Evolutionary conservation across 2,888 invertebrate genomes (phyloP), one percentile per base, ranked within the genome.

Genomic region (Drosophila flavopinicola): DNA sequence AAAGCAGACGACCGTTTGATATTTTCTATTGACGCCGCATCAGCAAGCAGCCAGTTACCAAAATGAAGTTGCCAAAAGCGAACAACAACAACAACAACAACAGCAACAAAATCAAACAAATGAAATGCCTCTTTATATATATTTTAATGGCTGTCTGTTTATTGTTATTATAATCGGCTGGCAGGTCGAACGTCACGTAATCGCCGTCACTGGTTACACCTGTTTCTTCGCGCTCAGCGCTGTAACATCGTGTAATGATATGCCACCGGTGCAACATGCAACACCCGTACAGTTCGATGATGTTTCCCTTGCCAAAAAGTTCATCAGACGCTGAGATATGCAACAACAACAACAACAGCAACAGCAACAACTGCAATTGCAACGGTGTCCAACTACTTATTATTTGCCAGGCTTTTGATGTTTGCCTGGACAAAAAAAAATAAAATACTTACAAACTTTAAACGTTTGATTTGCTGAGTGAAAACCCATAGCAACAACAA

Each of bases 181-280:
- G 56, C 60, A 58, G 54, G 49, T 74, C 63, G 78, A 80, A 78
- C 82, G 67, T 84, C 78, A 84, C 78, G 85, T 79, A 79, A 79
- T 66, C 60, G 52, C 30, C 64, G 59, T 75, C 85, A 83, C 80
- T 83, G 80, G 86, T 79, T 82, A 79, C 86, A 85, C 80, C 85
- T 85, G 80, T 79, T 84, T 72, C 65, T 47, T 37, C 41, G 47
- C 53, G 57, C 37, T 47, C 37, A 52, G 38, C 48, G 41, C 45
- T 56, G 66, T 65, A 52, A 75, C 53, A 67, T 68, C 66, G 58
- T 82, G 78, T 85, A 80, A 80, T 80, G 63, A 83, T 85, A 85
- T 85, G 83, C 83, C 83, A 70, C 63, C 78, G 68, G 52, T 59
- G 63, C 54, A n/a, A n/a, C n/a, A 47, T 27, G 33, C 20, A 17